Evolutionary conservation across 2,113 vertebrate genomes (phyloP).

Genomic region (Myiopsitta monachus): DNA sequence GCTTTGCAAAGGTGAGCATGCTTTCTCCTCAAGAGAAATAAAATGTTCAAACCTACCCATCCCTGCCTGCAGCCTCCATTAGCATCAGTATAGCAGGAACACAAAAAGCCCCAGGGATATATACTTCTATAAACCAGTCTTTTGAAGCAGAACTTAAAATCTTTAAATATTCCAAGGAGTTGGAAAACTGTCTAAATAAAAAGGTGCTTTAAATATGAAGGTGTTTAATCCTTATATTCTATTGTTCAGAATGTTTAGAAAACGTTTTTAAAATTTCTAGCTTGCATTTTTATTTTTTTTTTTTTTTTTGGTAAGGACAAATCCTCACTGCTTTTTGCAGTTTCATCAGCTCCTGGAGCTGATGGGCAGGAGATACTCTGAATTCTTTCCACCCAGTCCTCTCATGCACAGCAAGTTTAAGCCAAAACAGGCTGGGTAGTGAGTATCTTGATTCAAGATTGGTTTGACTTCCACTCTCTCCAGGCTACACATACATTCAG

Average conservation of each 20-base stretch:
- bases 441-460: not conserved
- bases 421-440: not conserved
- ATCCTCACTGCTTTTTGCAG: not conserved
- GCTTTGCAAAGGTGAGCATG: not conserved
- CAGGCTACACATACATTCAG: not conserved
- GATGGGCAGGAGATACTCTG: not conserved
- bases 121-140: not conserved
- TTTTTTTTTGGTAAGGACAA: not conserved
- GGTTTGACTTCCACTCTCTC: not conserved
- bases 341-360: not conserved
- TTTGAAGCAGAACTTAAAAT: not conserved
- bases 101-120: not conserved
- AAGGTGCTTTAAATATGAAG: not conserved
- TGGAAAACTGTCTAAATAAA: not conserved
- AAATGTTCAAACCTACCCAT: not conserved
- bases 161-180: fast-evolving
- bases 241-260: not conserved
- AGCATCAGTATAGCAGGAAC: not conserved
- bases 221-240: not conserved
- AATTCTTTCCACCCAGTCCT: not conserved
- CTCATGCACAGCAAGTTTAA: not conserved
- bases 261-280: not conserved
- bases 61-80: not conserved
- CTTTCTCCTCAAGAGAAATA: not conserved
- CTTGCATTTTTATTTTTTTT: not conserved